Evolutionary conservation across 2,113 vertebrate genomes (phyloP).

Genomic region (Grammomys dolichurus): DNA sequence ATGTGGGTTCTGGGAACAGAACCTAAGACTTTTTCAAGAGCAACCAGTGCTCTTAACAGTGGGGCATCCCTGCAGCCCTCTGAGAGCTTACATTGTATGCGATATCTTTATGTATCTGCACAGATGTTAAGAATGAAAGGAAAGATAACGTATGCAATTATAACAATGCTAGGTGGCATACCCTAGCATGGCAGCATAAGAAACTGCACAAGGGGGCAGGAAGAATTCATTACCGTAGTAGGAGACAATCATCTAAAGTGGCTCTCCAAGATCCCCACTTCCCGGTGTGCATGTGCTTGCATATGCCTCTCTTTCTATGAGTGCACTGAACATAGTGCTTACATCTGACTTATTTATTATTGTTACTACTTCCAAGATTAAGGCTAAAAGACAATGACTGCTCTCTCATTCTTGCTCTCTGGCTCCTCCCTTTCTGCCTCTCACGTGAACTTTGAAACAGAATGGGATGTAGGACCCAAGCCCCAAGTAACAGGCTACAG

Average conservation of each 20-base stretch:
- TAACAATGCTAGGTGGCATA: not conserved
- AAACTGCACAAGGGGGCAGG: constrained; percentile 4
- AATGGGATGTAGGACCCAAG: not conserved
- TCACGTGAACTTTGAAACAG: not conserved
- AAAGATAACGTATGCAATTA: not conserved
- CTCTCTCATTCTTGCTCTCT: not conserved
- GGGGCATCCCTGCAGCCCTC: not conserved
- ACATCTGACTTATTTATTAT: not conserved
- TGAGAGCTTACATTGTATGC: not conserved
- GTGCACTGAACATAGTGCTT: not conserved
- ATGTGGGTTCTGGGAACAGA: not conserved
- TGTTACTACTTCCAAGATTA: not conserved
- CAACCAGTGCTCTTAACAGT: not conserved
- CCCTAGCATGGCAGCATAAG: not conserved
- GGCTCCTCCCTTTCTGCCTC: not conserved
- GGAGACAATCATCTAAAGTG: not conserved
- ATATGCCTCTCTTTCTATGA: not conserved
- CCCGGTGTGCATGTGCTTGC: not conserved
- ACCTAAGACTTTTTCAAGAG: not conserved
- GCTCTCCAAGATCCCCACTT: not conserved
- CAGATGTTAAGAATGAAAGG: not conserved
- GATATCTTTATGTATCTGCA: not conserved
- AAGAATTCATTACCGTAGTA: not conserved
- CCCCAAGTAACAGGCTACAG: not conserved
- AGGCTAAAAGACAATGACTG: not conserved